These are phyloP conservation scores for Strix aluco DNA, from an alignment of 2,113 vertebrate species.

Conservation along the genomic window DNA sequence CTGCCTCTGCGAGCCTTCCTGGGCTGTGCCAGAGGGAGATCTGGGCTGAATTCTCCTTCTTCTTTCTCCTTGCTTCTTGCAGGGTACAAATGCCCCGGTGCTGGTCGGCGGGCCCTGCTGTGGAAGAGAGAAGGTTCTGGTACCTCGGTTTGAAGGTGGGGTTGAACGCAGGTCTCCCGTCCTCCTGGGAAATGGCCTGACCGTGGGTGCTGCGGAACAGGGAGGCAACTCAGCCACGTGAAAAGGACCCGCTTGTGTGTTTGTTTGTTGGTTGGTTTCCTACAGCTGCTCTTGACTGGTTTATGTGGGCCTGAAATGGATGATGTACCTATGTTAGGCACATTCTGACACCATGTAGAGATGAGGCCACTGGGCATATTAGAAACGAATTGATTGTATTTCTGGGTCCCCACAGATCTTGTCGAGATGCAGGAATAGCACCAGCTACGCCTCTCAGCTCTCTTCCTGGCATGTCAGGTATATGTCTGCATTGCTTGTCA, in stretches of 20 bases:
- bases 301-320: not conserved
- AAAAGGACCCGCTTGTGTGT: not conserved
- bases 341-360: not conserved
- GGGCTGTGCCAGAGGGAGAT: not conserved
- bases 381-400: not conserved
- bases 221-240: not conserved
- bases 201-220: not conserved
- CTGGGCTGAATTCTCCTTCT: not conserved
- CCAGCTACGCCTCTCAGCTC: not conserved
- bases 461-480: not conserved
- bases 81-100: not conserved
- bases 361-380: not conserved
- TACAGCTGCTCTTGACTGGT: not conserved
- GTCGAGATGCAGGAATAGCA: not conserved
- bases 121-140: not conserved
- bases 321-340: not conserved
- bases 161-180: not conserved
- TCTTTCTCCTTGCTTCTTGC: not conserved
- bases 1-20: accelerated
- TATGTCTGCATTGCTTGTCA: not conserved
- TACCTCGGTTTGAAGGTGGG: not conserved
- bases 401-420: not conserved
- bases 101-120: not conserved
- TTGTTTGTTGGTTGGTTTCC: not conserved
- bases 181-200: not conserved